Evolutionary conservation across 2,888 invertebrate genomes (phyloP).

Genomic region (Pinctada fucata): DNA sequence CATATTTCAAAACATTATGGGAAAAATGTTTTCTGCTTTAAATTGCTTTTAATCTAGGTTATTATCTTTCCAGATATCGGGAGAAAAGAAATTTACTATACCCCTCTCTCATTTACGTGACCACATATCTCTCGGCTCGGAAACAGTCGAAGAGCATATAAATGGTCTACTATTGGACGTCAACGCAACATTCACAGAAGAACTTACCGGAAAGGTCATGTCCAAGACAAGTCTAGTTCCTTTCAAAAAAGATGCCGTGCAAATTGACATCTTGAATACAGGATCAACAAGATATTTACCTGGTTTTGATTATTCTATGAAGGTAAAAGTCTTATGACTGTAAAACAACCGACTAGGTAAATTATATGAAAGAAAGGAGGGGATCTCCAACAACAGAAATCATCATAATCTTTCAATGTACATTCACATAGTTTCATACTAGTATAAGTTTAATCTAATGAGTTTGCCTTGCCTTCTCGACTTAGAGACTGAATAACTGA

Average conservation of each 20-base stretch:
- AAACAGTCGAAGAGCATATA: slow-evolving; percentile 5
- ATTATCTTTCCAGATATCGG: neutral
- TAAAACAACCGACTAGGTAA: too few species aligned
- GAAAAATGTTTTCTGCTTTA: too few species aligned
- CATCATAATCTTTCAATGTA: too few species aligned
- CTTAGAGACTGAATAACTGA: too few species aligned
- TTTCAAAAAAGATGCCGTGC: neutral
- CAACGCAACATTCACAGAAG: slow-evolving; percentile 11
- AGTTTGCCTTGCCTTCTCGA: too few species aligned
- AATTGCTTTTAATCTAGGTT: too few species aligned
- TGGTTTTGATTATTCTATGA: slow-evolving; percentile 6
- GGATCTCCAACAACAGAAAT: too few species aligned
- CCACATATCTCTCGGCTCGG: neutral
- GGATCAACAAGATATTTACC: slow-evolving; percentile 9
- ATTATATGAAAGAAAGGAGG: too few species aligned
- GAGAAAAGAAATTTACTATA: slow-evolving; percentile 18
- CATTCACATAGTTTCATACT: too few species aligned
- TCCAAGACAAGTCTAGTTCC: neutral
- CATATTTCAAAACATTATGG: too few species aligned
- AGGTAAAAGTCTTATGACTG: neutral
- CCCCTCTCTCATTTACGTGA: slow-evolving; percentile 3
- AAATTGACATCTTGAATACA: neutral
- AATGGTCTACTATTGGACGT: slow-evolving; percentile 2
- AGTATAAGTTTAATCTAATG: too few species aligned
- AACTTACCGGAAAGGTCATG: slow-evolving; percentile 5